Base-by-base conservation (phyloP, 1,140 invertebrate genomes). In the Mamestra configurata region DNA sequence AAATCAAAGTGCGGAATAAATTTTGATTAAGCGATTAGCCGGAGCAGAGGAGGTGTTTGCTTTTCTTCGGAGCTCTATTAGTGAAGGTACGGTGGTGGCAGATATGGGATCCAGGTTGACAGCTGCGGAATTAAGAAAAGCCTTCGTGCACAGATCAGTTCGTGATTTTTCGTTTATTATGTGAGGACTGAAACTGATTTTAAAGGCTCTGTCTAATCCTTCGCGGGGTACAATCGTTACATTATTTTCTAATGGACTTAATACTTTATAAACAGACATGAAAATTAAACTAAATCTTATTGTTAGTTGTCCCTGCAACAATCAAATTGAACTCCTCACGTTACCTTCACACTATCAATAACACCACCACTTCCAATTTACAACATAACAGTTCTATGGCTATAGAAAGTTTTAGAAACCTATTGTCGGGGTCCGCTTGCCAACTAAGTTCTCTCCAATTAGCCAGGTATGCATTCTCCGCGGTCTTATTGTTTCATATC, bases 11-110 rank as follows among this genome's bases (percentile, higher is more conserved):
- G 92, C 90, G 91, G 93, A 93, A 95, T 95, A 94, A 94, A 95
- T 95, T 95, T 95, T 93, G 93, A 95, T 95, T 94, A 95, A 95
- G 90, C 93, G 93, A 94, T 94, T 94, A 94, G 92, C 93, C 77
- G 80, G 66, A 79, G 84, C 81, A 84, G 83, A 80, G 15, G 88
- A 91, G 89, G 89, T 92, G 90, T 93, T 92, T 93, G 89, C 80
- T 86, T 90, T 91, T 89, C 90, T 92, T 91, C 77, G 80, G 46
- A 49, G 80, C 83, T 79, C 79, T 82, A 86, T 87, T 88, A 86
- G 82, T 85, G 81, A 84, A 83, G 79, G 53, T 59, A 75, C 72
- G 55, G 35, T 11, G 20, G 20, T 18, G 72, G 31, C 46, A n/a
- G n/a, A 72, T 72, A 13, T 55, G 35, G 53, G 27, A 53, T 59